These are phyloP conservation scores for Paedocypris micromegethes DNA, from an alignment of 2,797 vertebrate species.

Conservation along the genomic window DNA sequence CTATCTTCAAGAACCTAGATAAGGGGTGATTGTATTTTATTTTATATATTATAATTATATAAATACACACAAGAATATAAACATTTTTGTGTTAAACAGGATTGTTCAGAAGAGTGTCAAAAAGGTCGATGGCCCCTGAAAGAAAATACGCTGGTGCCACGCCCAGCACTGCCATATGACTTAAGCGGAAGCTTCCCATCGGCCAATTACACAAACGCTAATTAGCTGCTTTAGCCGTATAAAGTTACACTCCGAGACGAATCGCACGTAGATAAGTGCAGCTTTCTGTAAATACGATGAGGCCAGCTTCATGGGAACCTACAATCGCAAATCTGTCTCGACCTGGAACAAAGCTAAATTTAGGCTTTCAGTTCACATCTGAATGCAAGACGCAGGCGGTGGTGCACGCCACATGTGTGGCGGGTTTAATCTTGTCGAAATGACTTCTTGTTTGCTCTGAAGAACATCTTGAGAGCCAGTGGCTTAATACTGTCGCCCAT, in stretches of 20 bases:
- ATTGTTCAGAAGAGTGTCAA: too few relatives aligned
- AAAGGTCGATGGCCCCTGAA: too few relatives aligned
- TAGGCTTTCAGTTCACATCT: slow-evolving; percentile 21
- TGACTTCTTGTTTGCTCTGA: slow-evolving; percentile 5
- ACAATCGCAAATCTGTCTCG: slow-evolving; percentile 12
- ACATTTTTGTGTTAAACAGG: too few relatives aligned
- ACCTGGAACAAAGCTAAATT: slow-evolving; percentile 20
- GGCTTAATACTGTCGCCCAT: too few relatives aligned
- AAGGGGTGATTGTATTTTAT: too few relatives aligned
- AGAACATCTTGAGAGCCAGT: not conserved
- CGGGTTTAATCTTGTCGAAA: slow-evolving; percentile 31
- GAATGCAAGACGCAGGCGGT: slow-evolving; percentile 18
- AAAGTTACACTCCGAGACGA: slow-evolving; percentile 36
- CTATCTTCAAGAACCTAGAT: too few relatives aligned
- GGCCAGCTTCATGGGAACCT: slow-evolving; percentile 38
- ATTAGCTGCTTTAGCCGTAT: slow-evolving; percentile 52
- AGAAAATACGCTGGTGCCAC: too few relatives aligned
- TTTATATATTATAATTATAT: too few relatives aligned
- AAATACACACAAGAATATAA: too few relatives aligned
- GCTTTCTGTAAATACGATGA: slow-evolving; percentile 20
- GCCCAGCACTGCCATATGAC: not conserved
- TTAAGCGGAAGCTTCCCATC: slow-evolving; percentile 21
- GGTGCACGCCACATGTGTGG: slow-evolving; percentile 25
- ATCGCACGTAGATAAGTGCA: slow-evolving; percentile 30
- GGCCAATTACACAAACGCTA: slow-evolving; percentile 49